Base-by-base conservation (phyloP, 1,140 invertebrate species). In the Drosophila ambigua region DNA sequence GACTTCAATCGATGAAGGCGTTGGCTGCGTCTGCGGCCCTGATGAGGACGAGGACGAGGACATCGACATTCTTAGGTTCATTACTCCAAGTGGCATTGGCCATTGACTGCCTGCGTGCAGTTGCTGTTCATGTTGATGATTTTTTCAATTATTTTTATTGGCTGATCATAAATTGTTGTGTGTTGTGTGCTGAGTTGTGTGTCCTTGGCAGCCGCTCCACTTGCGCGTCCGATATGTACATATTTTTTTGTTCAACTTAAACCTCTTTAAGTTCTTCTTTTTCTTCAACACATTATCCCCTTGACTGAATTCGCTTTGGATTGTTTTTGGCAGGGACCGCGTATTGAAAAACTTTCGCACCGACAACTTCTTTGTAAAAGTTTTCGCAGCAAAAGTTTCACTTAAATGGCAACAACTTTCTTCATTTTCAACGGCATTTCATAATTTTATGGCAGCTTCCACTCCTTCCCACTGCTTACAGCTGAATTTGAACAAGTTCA, bases 141-240 rank as follows among this genome's bases (percentile, higher is more conserved):
- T 78, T 71, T 78, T 78, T 78, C 76, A 85, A 85, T 85, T 85
- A 85, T 82, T 88, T 85, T 88, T 85, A 82, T 85, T 82, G 83
- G 83, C 75, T 78, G 72, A 88, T 75, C 73, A 85, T 84, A 84
- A 84, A 84, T 84, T 77, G 81, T 77, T 72, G 73, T 61, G 64
- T 78, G 64, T 78, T 65, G 59, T 87, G 61, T 39, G 35, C 64
- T 58, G 0, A 1, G 0, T 0, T 16, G 20, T 11, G 31, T 39
- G 35, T 68, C 81, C 73, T 87, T 87, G 77, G 49, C 58, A 64
- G 43, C 28, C 50, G 23, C 43, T 57, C 43, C 57, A 60, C 43
- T 46, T 15, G 20, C 0, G 16, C 35, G 46, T 35, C 35, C 15
- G 15, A 9, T 20, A 35, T 13, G 26, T 69, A 59, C 8, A 9